These are phyloP conservation scores for Amblyopsis hoosieri DNA, from an alignment of 2,797 vertebrate genomes.

Conservation along the genomic window DNA sequence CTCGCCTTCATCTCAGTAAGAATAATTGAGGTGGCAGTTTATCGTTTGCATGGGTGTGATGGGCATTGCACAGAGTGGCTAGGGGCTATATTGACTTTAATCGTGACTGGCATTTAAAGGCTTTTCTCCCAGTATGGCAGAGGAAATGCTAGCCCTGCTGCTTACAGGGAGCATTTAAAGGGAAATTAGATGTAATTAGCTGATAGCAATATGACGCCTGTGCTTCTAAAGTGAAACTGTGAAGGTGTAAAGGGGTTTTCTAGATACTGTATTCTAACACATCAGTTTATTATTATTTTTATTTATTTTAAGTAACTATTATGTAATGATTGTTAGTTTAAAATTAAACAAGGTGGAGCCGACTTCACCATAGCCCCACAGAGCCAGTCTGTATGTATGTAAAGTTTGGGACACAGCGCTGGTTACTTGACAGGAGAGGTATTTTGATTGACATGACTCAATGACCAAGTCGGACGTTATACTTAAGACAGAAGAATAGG, in stretches of 20 bases:
- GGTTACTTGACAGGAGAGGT: too few relatives aligned
- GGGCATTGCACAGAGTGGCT: constrained; percentile 39
- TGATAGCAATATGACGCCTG: constrained; percentile 57
- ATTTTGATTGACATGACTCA: too few relatives aligned
- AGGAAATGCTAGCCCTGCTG: constrained; percentile 44
- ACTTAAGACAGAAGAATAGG: too few relatives aligned
- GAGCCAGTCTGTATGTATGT: too few relatives aligned
- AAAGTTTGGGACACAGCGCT: too few relatives aligned
- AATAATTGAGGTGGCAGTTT: constrained; percentile 40
- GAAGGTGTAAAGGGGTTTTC: neutral
- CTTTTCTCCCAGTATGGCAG: constrained; percentile 40
- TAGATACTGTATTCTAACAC: constrained; percentile 3
- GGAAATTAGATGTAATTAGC: constrained; percentile 69
- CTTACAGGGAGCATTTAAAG: constrained; percentile 44
- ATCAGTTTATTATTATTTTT: neutral
- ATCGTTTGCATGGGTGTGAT: constrained; percentile 39
- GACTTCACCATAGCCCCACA: too few relatives aligned
- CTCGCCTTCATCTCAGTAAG: constrained; percentile 44
- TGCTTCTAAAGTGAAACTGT: neutral
- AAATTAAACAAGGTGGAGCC: neutral
- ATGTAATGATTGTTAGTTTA: constrained; percentile 13
- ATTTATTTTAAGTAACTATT: constrained; percentile 1
- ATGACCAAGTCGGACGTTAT: too few relatives aligned
- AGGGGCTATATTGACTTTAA: constrained; percentile 63
- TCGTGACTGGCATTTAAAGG: constrained; percentile 64